phyloP scores from a whole-genome alignment of 2,797 vertebrate species.

The Artibeus jamaicensis region DNA sequence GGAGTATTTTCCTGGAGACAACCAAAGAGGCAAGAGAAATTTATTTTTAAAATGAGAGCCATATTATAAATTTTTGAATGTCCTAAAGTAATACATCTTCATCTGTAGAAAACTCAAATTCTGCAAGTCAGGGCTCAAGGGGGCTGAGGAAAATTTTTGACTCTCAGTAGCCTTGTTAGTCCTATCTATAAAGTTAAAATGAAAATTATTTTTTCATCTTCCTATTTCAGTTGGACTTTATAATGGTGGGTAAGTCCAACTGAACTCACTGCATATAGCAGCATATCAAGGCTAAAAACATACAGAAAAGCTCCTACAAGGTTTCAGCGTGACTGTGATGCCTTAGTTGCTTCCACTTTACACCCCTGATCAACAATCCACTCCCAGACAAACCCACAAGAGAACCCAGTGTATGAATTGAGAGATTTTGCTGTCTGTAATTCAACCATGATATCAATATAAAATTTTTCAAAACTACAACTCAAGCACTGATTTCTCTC shows the following conservation, averaged over 20 bases:
- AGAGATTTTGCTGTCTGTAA: neutral
- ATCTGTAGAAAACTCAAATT: neutral
- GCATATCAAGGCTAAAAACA: neutral
- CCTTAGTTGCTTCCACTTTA: neutral
- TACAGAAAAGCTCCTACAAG: neutral
- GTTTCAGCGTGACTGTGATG: neutral
- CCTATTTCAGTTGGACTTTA: conserved; percentile 18
- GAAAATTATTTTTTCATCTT: conserved; percentile 24
- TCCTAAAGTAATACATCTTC: conserved; percentile 41
- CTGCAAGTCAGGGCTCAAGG: neutral
- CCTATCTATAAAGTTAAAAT: neutral
- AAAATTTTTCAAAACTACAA: neutral
- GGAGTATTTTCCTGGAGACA: conserved; percentile 45
- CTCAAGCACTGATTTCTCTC: neutral
- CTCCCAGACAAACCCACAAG: neutral
- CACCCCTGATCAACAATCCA: neutral
- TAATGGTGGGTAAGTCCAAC: neutral
- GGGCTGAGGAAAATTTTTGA: conserved; percentile 42
- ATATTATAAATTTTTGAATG: conserved; percentile 36
- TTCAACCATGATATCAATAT: neutral
- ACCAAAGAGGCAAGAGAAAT: conserved; percentile 31
- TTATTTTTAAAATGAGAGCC: conserved; percentile 55
- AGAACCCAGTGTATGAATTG: neutral
- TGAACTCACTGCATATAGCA: neutral
- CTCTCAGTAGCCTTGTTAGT: conserved; percentile 23